A percentile compares a stretch with the other conserved stretches of the same genome.
Conservation (phyloP, 2,113 vertebrate genomes). For the Hirundichthys speculiger region DNA sequence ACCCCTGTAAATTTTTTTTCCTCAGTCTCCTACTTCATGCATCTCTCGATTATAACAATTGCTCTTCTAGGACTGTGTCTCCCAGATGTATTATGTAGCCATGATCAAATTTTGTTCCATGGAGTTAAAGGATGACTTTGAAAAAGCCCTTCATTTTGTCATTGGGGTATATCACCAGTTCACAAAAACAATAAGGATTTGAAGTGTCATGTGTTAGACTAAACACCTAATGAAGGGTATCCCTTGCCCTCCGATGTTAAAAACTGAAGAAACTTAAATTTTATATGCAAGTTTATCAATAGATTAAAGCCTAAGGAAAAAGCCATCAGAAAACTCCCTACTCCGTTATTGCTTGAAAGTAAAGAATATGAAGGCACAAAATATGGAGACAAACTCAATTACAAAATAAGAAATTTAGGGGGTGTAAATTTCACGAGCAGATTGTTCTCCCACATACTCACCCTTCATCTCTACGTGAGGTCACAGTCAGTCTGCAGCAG, state of each 20-base stretch:
- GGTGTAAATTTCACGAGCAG: conserved; percentile 23
- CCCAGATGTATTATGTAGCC: conserved; percentile 27
- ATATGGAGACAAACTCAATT: conserved; percentile 21
- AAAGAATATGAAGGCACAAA: conserved; percentile 27
- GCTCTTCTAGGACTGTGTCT: conserved; percentile 15
- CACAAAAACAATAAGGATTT: neutral
- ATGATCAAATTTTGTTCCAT: neutral
- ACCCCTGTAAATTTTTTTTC: conserved; percentile 61
- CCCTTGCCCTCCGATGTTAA: no score
- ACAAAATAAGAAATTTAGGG: conserved; percentile 18
- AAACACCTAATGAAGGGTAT: neutral
- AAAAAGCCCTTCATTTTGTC: neutral
- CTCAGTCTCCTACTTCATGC: conserved; percentile 21
- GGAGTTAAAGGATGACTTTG: neutral
- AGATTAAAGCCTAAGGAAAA: conserved; percentile 41
- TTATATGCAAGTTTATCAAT: conserved; percentile 32
- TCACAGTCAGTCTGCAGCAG: conserved; percentile 44
- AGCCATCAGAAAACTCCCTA: conserved; percentile 47
- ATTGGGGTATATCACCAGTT: neutral
- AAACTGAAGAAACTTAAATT: conserved; percentile 9
- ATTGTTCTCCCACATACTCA: conserved; percentile 25
- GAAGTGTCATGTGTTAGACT: neutral
- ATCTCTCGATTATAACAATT: conserved; percentile 12
- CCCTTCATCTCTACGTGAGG: conserved; percentile 25
- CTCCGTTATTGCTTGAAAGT: conserved; percentile 30